Base-by-base conservation (phyloP, 2,113 vertebrate genomes). In the Bujurquina vittata region DNA sequence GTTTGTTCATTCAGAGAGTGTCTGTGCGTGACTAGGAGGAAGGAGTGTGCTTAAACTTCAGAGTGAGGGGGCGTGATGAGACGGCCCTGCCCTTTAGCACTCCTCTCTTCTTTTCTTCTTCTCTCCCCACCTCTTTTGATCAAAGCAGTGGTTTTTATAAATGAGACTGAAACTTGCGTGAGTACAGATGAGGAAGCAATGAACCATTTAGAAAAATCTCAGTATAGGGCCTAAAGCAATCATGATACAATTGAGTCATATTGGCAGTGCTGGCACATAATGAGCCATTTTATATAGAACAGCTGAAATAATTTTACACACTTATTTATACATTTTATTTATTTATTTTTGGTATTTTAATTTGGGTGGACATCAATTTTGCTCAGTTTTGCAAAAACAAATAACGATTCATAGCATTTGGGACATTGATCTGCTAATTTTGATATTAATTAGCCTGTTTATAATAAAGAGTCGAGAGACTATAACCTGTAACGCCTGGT, bases 1-100 rank as follows among this genome's bases (percentile, higher is more conserved):
- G 86, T 73, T 88, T 90, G 86, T 87, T 95, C 93, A 95, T 95
- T 93, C 88, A 94, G 90, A 94, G 90, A 94, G 80, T 72, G 73
- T 31, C 77, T 56, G 84, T 94, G 94, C 91, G 93, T 95, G 95
- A 94, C 92, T 75, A 56, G 52, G 12, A 56, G 52, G 15, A 86
- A 75, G 33, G 15, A 54, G 33, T 52, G 37, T 57, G 58, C 37
- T 72, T 5, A 31, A 76, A 79, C 52, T 61, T 79, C 33, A 22
- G 56, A 78, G 31, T 26, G 77, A 83, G 86, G 60, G 49, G 83
- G 85, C 7, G 81, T 46, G 49, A 75, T 88, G 92, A 84, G 61
- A 86, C 46, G n/a, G 52, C 61, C 72, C 86, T 84, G 65, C 83
- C 62, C 85, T 93, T 91, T 91, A 86, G 67, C 15, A 77, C 76